phyloP scores from a whole-genome alignment of 37 sponge, comb jelly and placozoan species.

The Cliona cf. orientalis region DNA sequence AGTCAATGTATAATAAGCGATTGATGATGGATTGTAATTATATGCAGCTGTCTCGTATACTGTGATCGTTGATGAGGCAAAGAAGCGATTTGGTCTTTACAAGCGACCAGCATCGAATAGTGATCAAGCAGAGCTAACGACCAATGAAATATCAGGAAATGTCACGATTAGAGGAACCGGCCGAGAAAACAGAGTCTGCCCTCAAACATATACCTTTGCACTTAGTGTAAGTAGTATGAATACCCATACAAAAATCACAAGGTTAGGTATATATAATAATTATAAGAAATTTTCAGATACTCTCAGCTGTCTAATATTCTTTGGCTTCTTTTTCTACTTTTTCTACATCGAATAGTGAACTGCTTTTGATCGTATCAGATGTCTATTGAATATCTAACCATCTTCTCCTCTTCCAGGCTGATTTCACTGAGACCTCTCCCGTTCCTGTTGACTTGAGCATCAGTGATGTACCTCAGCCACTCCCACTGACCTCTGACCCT shows the following conservation, averaged over 20 bases:
- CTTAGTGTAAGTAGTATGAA: constrained; percentile 11
- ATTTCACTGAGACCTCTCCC: constrained; percentile 37
- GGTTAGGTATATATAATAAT: not conserved
- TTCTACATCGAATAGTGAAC: not conserved
- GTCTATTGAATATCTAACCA: not conserved
- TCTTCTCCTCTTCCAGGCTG: constrained; percentile 23
- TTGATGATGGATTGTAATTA: too few species aligned
- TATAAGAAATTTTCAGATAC: not conserved
- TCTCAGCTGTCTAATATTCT: too few species aligned
- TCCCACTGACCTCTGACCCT: constrained; percentile 10
- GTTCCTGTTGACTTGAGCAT: constrained; percentile 34
- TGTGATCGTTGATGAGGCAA: constrained; percentile 10
- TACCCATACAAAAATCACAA: too few species aligned
- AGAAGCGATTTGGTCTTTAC: constrained; percentile 15
- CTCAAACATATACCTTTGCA: constrained; percentile 29
- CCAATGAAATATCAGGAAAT: not conserved
- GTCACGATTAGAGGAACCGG: constrained; percentile 4
- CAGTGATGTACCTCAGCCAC: not conserved
- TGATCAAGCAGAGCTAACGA: not conserved
- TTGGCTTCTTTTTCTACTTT: too few species aligned
- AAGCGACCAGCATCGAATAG: not conserved
- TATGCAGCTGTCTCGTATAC: constrained; percentile 16
- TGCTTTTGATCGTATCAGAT: not conserved
- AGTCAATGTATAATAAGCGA: too few species aligned
- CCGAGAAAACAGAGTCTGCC: constrained; percentile 8